Conservation (phyloP, 2,797 vertebrate species). For the Adelosebastes latens region DNA sequence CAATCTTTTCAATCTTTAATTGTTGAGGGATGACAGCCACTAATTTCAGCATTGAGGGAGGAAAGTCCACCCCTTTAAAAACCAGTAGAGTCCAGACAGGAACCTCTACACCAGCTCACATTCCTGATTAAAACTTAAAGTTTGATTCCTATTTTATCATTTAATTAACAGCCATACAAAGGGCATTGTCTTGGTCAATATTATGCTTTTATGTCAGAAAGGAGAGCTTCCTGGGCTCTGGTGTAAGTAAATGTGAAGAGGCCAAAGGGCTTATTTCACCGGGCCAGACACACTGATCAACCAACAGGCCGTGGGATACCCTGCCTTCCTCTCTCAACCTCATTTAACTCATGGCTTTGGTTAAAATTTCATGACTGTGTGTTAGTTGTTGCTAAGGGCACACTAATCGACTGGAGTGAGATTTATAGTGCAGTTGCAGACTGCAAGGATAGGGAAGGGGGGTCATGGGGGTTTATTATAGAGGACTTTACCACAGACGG, state of each 20-base stretch:
- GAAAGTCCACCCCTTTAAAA: conserved; percentile 5
- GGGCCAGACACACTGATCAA: conserved; percentile 61
- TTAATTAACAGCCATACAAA: conserved; percentile 62
- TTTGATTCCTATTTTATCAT: conserved; percentile 61
- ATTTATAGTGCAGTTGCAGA: conserved; percentile 72
- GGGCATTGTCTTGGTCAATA: conserved; percentile 58
- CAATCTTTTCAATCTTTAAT: background rate
- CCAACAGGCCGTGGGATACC: conserved; percentile 57
- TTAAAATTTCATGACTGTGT: conserved; percentile 80
- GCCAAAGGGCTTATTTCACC: conserved; percentile 52
- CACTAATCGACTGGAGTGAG: conserved; percentile 76
- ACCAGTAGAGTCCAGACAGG: conserved; percentile 49
- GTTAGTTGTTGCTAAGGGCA: conserved; percentile 78
- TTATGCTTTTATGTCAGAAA: conserved; percentile 42
- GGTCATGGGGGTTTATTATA: conserved; percentile 38
- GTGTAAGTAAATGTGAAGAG: conserved; percentile 64
- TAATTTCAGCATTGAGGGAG: background rate
- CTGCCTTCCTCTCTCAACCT: conserved; percentile 67
- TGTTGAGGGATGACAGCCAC: background rate
- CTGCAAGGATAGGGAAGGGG: conserved; percentile 29
- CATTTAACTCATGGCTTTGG: conserved; percentile 77
- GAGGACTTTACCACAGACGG: conserved; percentile 56
- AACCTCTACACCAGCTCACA: conserved; percentile 36
- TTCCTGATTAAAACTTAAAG: conserved; percentile 55
- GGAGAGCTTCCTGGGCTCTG: conserved; percentile 7